These are phyloP conservation scores for Orthonychiurus folsomi DNA, from an alignment of 2,888 invertebrate species.

Conservation along the genomic window DNA sequence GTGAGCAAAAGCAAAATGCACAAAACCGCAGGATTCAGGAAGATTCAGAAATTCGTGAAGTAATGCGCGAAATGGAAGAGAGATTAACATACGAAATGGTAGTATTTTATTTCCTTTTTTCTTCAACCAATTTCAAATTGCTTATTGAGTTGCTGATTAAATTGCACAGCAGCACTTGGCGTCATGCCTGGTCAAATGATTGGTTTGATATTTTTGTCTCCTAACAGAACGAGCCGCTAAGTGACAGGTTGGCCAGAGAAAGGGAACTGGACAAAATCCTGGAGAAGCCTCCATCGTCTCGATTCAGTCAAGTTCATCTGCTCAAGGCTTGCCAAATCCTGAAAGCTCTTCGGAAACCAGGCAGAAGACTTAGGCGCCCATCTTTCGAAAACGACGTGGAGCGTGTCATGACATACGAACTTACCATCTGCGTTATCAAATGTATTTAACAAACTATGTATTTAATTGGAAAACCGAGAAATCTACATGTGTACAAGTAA, in stretches of 20 bases:
- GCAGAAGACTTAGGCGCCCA: conserved; percentile 22
- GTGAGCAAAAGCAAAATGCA: too few relatives aligned
- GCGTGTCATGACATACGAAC: conserved; percentile 32
- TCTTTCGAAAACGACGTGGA: conserved; percentile 31
- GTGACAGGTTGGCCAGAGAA: neutral
- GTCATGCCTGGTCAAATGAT: too few relatives aligned
- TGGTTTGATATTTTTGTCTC: too few relatives aligned
- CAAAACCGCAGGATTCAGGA: neutral
- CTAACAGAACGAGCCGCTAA: neutral
- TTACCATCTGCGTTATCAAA: conserved; percentile 31
- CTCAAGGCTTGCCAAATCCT: conserved; percentile 33
- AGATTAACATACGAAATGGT: neutral
- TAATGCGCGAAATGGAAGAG: neutral
- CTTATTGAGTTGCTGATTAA: too few relatives aligned
- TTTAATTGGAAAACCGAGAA: conserved; percentile 9
- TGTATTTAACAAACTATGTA: conserved; percentile 15
- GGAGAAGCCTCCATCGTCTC: conserved; percentile 8
- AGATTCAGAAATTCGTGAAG: neutral
- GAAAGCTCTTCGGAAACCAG: conserved; percentile 25
- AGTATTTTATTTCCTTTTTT: too few relatives aligned
- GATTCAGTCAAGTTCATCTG: conserved; percentile 27
- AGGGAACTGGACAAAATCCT: neutral
- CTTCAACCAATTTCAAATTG: too few relatives aligned
- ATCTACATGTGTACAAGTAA: neutral
- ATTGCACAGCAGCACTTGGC: too few relatives aligned